Conservation (phyloP, 2,888 invertebrate species). For the Arrhopalites spinosus region DNA sequence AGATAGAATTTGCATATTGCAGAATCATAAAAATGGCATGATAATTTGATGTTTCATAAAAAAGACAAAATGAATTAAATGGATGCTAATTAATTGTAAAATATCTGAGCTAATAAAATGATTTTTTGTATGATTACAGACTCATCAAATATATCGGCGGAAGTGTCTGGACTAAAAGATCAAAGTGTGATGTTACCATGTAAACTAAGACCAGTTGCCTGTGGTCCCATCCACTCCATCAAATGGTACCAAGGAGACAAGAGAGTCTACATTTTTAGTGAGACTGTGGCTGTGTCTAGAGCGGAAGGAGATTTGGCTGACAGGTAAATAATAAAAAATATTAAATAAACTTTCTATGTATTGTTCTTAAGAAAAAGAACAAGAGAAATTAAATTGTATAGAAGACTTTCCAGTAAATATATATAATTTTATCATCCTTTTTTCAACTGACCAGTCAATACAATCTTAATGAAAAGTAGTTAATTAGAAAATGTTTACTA, state of each 20-base stretch:
- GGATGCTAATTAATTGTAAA: too few relatives aligned
- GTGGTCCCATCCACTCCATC: conserved; percentile 79
- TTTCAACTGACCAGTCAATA: background rate
- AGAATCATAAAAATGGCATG: background rate
- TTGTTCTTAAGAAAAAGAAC: background rate
- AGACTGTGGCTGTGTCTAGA: conserved; percentile 68
- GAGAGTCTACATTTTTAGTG: conserved; percentile 77
- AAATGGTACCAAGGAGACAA: conserved; percentile 80
- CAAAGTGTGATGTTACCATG: conserved; percentile 73
- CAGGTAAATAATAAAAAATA: too few relatives aligned
- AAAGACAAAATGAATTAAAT: background rate
- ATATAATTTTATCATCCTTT: background rate
- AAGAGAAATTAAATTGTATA: background rate
- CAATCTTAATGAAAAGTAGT: conserved; percentile 36
- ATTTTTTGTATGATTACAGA: conserved; percentile 7
- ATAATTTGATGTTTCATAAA: background rate
- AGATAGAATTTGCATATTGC: too few relatives aligned
- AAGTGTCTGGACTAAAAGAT: conserved; percentile 72
- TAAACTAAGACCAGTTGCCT: conserved; percentile 70
- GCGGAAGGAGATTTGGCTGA: conserved; percentile 73
- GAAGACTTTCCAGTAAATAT: background rate
- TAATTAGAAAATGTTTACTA: conserved; percentile 35
- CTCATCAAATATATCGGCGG: conserved; percentile 59
- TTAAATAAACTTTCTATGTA: conserved; percentile 54
- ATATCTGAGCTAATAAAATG: background rate